Base-by-base conservation (phyloP, 1,140 invertebrate genomes). In the Pectinophora gossypiella region DNA sequence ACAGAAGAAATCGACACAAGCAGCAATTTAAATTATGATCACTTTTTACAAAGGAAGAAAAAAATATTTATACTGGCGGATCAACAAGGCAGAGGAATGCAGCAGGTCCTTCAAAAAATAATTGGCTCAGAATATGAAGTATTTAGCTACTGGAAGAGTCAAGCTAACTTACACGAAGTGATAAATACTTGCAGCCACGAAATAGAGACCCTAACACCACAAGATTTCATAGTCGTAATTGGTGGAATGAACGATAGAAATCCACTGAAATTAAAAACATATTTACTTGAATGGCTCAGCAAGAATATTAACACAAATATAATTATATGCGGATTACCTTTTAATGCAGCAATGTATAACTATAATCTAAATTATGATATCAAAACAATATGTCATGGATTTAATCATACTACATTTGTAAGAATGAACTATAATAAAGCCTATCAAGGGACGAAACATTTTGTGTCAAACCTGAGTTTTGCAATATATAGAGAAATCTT, bases 211-310 rank as follows among this genome's bases (percentile, higher is more conserved):
- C 23, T 48, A 19, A 48, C 47, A 3, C 19, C 6, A 4, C 15
- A 36, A 13, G 47, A 48, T 36, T 48, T 19, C 19, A 19, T 48
- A 3, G 47, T 48, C 1, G 23, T 48, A 6, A n/a, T 36, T 19
- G 47, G 23, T 4, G 47, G 47, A 0, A 32, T 48, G 22, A 48
- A 48, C 18, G 27, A 48, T 20, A 48, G 23, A 20, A 48, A 48
- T 48, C 47, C 47, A 9, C n/a, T 48, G 10, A 19, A 19, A 35
- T 36, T 48, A 4, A 48, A 36, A n/a, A 48, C 27, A 2, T 3
- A 48, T 4, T 19, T 48, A 23, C 32, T 48, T 10, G n/a, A 36
- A 36, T 48, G 32, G 27, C 12, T 48, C 9, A 13, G 19, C n/a
- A 7, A 2, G 2, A 48, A 4, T 3, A 10, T n/a, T 12, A 48